Percentiles rank a stretch among this genome's conserved stretches.
Evolutionary conservation across 2,797 vertebrate species (phyloP).

Genomic region (Coccyzus lansbergi): DNA sequence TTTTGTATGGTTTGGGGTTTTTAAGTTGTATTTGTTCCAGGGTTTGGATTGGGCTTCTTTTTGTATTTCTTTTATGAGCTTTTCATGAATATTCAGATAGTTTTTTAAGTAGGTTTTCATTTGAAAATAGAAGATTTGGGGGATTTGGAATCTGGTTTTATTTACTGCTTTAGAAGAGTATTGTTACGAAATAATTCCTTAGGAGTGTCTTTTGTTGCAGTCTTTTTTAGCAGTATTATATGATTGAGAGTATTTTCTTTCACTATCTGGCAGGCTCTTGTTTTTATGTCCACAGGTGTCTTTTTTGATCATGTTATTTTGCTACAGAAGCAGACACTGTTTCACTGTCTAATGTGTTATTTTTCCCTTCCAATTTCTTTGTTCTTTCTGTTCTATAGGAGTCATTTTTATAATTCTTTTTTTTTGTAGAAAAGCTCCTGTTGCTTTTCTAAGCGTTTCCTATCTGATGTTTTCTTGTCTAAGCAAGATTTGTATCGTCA

Average conservation of each 20-base stretch:
- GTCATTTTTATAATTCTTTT: not conserved
- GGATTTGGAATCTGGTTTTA: not conserved
- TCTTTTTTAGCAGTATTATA: not conserved
- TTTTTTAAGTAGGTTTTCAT: not conserved
- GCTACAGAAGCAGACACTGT: not conserved
- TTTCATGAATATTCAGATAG: not conserved
- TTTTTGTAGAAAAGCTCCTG: not conserved
- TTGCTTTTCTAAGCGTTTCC: not conserved
- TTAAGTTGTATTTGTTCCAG: no score
- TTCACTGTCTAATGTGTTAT: not conserved
- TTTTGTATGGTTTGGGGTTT: no score
- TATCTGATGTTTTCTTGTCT: not conserved
- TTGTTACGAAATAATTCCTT: not conserved
- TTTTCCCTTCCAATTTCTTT: not conserved
- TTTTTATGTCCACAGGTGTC: not conserved
- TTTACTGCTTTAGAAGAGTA: not conserved
- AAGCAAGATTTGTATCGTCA: not conserved
- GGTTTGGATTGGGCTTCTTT: no score
- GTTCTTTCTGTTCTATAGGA: fast-evolving
- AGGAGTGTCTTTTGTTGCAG: not conserved
- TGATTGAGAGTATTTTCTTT: not conserved
- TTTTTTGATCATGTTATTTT: not conserved
- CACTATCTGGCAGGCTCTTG: not conserved
- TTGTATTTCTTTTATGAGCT: not conserved
- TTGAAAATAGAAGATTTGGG: no score